Conservation (phyloP, 2,797 vertebrate species). For the Pseudomugil tenellus region DNA sequence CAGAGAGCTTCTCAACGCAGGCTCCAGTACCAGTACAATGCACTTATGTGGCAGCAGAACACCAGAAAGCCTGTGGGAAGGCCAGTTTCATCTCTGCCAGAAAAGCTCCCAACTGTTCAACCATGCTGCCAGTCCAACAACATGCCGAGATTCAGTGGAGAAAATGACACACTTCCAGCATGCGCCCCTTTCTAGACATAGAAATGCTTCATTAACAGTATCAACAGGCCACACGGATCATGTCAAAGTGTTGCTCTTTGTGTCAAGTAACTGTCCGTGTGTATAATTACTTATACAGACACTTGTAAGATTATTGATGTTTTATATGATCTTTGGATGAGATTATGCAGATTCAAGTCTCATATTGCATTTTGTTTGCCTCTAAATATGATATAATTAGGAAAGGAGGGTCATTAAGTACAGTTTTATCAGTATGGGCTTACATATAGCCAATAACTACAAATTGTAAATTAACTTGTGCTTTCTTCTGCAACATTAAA, state of each 20-base stretch:
- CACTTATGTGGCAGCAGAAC: conserved; percentile 11
- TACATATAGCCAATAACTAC: conserved; percentile 1
- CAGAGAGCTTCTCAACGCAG: conserved; percentile 20
- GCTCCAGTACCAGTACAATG: conserved; percentile 21
- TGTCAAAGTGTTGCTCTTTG: conserved; percentile 7
- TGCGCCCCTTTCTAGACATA: background rate
- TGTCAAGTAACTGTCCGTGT: background rate
- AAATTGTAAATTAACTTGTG: conserved; percentile 15
- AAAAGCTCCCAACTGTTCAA: conserved; percentile 22
- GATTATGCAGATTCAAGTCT: background rate
- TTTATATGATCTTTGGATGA: background rate
- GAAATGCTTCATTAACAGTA: conserved; percentile 17
- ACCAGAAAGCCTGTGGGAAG: conserved; percentile 20
- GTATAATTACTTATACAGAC: background rate
- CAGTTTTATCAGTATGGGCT: conserved; percentile 7
- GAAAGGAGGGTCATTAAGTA: conserved; percentile 3
- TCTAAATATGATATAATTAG: background rate
- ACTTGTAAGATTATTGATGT: background rate
- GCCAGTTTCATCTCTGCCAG: conserved; percentile 14
- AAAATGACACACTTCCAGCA: conserved; percentile 8
- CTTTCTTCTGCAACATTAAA: conserved; percentile 4
- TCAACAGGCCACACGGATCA: conserved; percentile 5
- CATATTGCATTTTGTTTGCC: background rate
- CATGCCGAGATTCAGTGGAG: conserved; percentile 18
- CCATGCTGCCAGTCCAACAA: conserved; percentile 22